Evolutionary conservation across 2,113 vertebrate species (phyloP), one percentile per base, ranked within the genome.

Genomic region (Hiodon tergisus): DNA sequence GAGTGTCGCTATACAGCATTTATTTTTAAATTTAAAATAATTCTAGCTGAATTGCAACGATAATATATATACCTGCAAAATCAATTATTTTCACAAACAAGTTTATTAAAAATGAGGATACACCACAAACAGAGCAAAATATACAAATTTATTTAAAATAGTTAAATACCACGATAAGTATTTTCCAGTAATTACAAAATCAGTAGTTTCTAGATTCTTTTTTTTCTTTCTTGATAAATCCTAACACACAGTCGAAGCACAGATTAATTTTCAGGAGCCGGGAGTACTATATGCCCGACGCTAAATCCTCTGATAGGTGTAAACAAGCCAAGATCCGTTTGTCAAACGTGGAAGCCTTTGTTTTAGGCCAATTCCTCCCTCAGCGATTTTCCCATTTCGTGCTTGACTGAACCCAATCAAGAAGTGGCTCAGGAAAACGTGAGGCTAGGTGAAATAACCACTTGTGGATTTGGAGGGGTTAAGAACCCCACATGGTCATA

Each of bases 131-230:
- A 85, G 87, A 84, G 84, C 88, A 90, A 91, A 92, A 90, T 91
- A 90, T 89, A 90, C 88, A 87, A 31, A 86, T 92, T 92, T 92
- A 92, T 92, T 92, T 82, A 87, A 92, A 92, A 91, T 87, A 86
- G 89, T 86, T 92, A 85, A 89, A 88, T 87, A 86, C 85, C 86
- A 79, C 85, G 83, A 85, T 90, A 83, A 88, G 78, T 90, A 85
- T 87, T 82, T 83, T 88, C 84, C 85, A 88, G 86, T 86, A 88
- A 87, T 89, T 88, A 90, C 86, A 91, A 90, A 90, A 89, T 91
- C 89, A 91, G 89, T 91, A 90, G 88, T 89, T 87, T 83, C 78
- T 69, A 79, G 53, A 14, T 66, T 57, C 6, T 72, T 16, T 84
- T 78, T 78, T 78, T 53, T 79, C 71, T 73, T 69, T 63, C 67